Evolutionary conservation across 2,113 vertebrate genomes (phyloP), one percentile per base, ranked within the genome.

Genomic region (Globicephala melas): DNA sequence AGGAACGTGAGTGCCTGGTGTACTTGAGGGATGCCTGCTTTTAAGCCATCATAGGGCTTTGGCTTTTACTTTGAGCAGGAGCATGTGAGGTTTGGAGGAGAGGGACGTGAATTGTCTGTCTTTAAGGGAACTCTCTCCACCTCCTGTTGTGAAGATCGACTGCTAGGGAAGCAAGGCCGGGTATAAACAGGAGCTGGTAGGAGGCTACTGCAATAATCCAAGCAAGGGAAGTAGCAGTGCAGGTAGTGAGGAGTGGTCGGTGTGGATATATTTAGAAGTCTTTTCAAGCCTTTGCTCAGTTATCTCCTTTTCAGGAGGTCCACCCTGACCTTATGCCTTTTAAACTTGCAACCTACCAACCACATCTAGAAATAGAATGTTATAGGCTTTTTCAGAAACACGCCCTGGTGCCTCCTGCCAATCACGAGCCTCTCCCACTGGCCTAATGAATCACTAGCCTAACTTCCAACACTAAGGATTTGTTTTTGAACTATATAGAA

Each of bases 1-100:
- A 53, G 25, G 67, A 31, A 13, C 3, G 1, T 1, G 2, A 1
- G 20, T 14, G 8, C 53, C 21, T 0, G 8, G 14, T 41, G 20
- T 13, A 0, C 18, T 23, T 9, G 50, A 82, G 58, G 21, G 28
- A 4, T 26, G 17, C 0, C 1, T n/a, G 25, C 36, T 10, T 41
- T 21, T 26, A 33, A 73, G 44, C 60, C 14, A 12, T 31, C 41
- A 2, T 2, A 28, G 67, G 65, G 9, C 71, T 65, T 65, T 68
- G 58, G 9, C 71, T 36, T 80, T 80, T 44, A 8, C 83, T 94
- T 82, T 33, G 53, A 96, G 58, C 36, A n/a, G 21, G 53, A 73
- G 33, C 2, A 2, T 36, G 13, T 47, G 33, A 53, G 58, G 50
- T 38, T 79, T 88, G 85, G 71, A 38, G 41, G n/a, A 47, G 15